Evolutionary conservation across 2,797 vertebrate species (phyloP).

Genomic region (Poecilia picta): DNA sequence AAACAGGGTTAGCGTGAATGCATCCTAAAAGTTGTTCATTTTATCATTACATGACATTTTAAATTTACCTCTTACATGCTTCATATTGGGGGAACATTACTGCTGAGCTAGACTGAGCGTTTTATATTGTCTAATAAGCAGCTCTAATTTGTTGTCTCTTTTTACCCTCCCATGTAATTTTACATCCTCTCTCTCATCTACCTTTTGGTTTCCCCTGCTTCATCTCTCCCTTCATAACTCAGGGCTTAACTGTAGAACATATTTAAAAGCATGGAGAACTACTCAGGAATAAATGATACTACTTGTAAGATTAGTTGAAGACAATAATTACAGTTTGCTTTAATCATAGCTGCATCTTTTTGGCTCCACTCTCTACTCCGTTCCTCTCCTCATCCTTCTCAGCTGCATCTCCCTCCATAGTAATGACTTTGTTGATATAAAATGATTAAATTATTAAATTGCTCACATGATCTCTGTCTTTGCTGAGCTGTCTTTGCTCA

Average conservation of each 20-base stretch:
- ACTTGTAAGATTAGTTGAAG: background rate
- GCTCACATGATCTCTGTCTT: no score
- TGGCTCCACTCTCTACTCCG: no score
- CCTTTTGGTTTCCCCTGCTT: background rate
- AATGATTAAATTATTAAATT: no score
- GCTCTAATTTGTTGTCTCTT: background rate
- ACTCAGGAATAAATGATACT: background rate
- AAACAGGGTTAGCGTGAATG: no score
- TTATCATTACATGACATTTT: background rate
- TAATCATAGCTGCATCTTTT: no score
- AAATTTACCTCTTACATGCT: background rate
- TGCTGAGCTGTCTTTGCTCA: no score
- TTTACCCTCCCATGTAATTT: background rate
- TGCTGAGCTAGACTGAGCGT: background rate
- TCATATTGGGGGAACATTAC: background rate
- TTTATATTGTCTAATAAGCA: background rate
- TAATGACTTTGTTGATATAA: background rate
- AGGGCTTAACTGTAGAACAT: background rate
- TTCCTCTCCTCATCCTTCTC: background rate
- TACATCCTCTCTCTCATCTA: background rate
- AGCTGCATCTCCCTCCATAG: background rate
- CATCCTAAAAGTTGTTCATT: background rate
- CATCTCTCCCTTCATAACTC: background rate
- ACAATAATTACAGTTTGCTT: no score
- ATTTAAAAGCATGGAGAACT: background rate